Percentiles rank a stretch among this genome's conserved stretches.
Evolutionary conservation across 2,113 vertebrate genomes (phyloP).

Genomic region (Orycteropus afer): DNA sequence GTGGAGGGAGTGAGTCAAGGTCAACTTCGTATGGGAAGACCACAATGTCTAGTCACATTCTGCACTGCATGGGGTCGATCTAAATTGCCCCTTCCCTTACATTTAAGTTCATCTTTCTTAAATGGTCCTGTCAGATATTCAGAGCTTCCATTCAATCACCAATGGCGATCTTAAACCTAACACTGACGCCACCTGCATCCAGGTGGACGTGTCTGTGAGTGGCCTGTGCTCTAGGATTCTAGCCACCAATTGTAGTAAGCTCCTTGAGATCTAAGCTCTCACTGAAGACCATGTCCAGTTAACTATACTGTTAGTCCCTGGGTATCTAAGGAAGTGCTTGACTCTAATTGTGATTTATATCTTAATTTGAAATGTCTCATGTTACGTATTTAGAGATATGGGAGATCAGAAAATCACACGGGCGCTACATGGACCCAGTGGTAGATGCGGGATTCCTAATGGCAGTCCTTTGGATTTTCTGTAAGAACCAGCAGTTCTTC

Average conservation of each 20-base stretch:
- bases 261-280: not conserved
- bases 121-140: not conserved
- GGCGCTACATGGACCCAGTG: not conserved
- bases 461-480: not conserved
- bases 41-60: accelerated
- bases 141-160: accelerated
- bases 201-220: accelerated
- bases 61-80: accelerated
- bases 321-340: not conserved
- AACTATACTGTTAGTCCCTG: not conserved
- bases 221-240: not conserved
- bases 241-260: too few relatives aligned
- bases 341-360: not conserved
- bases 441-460: not conserved
- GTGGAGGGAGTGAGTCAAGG: too few relatives aligned
- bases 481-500: not conserved
- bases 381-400: not conserved
- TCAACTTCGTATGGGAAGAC: not conserved
- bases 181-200: accelerated
- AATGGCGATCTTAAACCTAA: too few relatives aligned
- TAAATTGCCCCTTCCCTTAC: not conserved
- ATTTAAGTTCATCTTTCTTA: not conserved
- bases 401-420: not conserved
- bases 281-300: not conserved
- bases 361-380: not conserved